A percentile compares a stretch with the other conserved stretches of the same genome.
Evolutionary conservation across 2,797 vertebrate species (phyloP).

Genomic region (Phaenicophaeus curvirostris): DNA sequence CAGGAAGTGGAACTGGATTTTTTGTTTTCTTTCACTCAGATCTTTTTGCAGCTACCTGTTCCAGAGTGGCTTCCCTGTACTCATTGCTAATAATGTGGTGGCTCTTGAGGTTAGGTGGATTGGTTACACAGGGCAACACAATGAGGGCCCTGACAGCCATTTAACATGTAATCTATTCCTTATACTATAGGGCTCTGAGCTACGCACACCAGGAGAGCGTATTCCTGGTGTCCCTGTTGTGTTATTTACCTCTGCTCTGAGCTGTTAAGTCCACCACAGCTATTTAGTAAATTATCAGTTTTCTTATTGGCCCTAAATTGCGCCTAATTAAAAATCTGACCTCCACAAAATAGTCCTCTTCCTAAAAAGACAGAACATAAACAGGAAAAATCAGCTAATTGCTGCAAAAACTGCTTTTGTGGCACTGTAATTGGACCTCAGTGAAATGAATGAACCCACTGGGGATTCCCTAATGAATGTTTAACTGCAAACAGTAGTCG

Average conservation of each 20-base stretch:
- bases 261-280: constrained; percentile 80
- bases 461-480: constrained; percentile 94
- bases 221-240: constrained; percentile 71
- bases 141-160: constrained; percentile 49
- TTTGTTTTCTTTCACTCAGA: background rate
- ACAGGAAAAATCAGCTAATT: constrained; percentile 98
- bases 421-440: constrained; percentile 93
- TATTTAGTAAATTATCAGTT: constrained; percentile 91
- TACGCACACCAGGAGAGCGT: constrained; percentile 65
- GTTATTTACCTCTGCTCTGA: constrained; percentile 79
- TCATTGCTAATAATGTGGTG: background rate
- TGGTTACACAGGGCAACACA: background rate
- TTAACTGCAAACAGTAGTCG: constrained; percentile 95
- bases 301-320: constrained; percentile 94
- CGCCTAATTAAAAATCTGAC: constrained; percentile 93
- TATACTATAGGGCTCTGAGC: constrained; percentile 24
- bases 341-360: constrained; percentile 86
- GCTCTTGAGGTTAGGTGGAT: background rate
- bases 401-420: constrained; percentile 87
- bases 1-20: background rate
- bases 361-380: constrained; percentile 92
- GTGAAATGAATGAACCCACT: constrained; percentile 93
- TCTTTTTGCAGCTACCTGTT: background rate
- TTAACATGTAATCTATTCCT: constrained; percentile 74
- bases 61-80: background rate